A percentile compares a stretch with the other conserved stretches of the same genome.
These are phyloP conservation scores for Danio choprae DNA, from an alignment of 2,797 vertebrate species.

Conservation along the genomic window DNA sequence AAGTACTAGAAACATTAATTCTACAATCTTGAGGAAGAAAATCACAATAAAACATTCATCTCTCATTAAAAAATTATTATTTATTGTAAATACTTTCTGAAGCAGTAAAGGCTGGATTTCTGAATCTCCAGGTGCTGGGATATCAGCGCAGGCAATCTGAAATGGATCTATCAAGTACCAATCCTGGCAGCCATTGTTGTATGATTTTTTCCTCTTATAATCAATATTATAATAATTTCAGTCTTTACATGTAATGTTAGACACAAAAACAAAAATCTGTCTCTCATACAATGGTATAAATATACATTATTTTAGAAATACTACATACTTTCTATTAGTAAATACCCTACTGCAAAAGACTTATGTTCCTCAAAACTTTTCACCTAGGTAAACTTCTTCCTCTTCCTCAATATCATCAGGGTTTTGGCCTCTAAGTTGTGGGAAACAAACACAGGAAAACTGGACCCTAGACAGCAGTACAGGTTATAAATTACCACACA, in stretches of 20 bases:
- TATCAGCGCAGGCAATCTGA: slow-evolving; percentile 84
- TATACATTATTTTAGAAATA: background rate
- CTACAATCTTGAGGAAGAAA: background rate
- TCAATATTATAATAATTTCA: background rate
- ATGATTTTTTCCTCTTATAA: slow-evolving; percentile 55
- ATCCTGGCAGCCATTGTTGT: slow-evolving; percentile 85
- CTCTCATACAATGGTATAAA: background rate
- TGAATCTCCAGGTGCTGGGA: slow-evolving; percentile 82
- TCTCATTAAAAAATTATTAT: background rate
- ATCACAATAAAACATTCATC: too few species aligned
- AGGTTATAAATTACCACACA: slow-evolving; percentile 66
- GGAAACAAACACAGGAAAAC: slow-evolving; percentile 86
- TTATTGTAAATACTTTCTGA: background rate
- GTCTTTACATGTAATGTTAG: too few species aligned
- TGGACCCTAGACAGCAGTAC: slow-evolving; percentile 86
- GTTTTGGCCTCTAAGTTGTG: slow-evolving; percentile 86
- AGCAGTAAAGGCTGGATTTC: background rate
- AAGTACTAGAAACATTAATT: background rate
- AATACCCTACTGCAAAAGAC: background rate
- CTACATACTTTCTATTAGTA: background rate
- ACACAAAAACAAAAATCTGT: background rate
- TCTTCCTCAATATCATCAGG: slow-evolving; percentile 85
- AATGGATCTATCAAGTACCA: slow-evolving; percentile 88
- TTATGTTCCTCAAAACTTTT: background rate
- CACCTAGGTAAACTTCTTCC: slow-evolving; percentile 83